These are phyloP conservation scores for Cynoglossus semilaevis DNA, from an alignment of 2,113 vertebrate species.

Conservation along the genomic window DNA sequence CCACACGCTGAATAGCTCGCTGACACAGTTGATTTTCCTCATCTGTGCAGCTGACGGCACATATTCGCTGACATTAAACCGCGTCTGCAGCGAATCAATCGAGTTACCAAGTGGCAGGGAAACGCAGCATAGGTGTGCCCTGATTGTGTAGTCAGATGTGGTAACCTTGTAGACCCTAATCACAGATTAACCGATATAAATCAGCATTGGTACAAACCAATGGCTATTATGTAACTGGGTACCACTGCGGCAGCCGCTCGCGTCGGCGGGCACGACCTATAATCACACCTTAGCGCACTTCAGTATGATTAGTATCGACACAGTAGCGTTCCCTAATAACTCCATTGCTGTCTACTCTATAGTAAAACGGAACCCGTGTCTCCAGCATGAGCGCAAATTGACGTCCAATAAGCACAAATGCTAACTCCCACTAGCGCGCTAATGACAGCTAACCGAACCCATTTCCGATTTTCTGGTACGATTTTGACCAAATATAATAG, in stretches of 20 bases:
- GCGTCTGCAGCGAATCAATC: background rate
- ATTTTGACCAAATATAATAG: background rate
- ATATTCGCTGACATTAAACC: conserved; percentile 16
- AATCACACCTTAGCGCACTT: background rate
- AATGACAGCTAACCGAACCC: conserved; percentile 38
- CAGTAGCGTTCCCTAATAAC: rapidly evolving
- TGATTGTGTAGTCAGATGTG: too few species aligned
- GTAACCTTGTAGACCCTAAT: background rate
- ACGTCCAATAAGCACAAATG: conserved; percentile 23
- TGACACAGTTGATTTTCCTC: conserved; percentile 26
- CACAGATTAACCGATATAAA: conserved; percentile 21
- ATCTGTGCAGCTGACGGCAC: conserved; percentile 28
- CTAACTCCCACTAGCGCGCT: conserved; percentile 22
- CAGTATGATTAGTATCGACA: rapidly evolving
- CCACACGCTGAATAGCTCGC: conserved; percentile 24
- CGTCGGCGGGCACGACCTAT: background rate
- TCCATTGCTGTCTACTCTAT: background rate
- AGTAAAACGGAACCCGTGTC: background rate
- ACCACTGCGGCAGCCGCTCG: conserved; percentile 29
- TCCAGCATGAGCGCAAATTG: conserved; percentile 5
- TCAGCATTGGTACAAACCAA: conserved; percentile 60
- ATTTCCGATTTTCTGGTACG: conserved; percentile 27
- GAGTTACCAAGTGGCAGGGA: background rate
- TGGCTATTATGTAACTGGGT: conserved; percentile 54
- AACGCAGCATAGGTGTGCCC: background rate